phyloP scores from a whole-genome alignment of 2,797 vertebrate genomes.

The Enteromius treurensis region DNA sequence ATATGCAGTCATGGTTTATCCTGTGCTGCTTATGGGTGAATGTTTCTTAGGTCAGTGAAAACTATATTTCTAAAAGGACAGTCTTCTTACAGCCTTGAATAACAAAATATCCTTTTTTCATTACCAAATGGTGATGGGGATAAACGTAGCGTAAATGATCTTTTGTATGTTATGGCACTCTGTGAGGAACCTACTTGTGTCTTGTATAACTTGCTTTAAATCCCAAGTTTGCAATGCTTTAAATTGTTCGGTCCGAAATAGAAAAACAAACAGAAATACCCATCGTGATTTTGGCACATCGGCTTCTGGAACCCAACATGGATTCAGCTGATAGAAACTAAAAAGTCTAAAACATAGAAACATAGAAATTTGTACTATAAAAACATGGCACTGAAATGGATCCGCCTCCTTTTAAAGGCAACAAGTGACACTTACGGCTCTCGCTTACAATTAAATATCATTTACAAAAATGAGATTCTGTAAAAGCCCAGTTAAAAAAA shows the following conservation, averaged over 20 bases:
- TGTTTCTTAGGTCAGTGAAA: neutral
- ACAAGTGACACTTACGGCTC: conserved; percentile 70
- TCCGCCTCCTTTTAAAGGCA: conserved; percentile 69
- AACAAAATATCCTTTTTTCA: conserved; percentile 46
- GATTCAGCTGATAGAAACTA: conserved; percentile 65
- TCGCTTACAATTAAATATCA: conserved; percentile 76
- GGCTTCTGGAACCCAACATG: conserved; percentile 67
- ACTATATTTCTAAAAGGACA: conserved; percentile 39
- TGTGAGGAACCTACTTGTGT: conserved; percentile 31
- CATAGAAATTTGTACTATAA: conserved; percentile 55
- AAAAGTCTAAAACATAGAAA: conserved; percentile 64
- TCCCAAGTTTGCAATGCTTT: conserved; percentile 46
- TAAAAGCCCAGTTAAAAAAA: conserved; percentile 82
- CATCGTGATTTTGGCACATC: conserved; percentile 77
- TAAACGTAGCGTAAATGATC: conserved; percentile 4
- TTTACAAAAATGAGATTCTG: conserved; percentile 82
- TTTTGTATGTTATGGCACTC: conserved; percentile 18
- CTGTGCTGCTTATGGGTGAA: neutral
- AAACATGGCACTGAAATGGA: conserved; percentile 67
- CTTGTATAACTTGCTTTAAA: conserved; percentile 39
- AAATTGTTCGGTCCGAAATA: conserved; percentile 64
- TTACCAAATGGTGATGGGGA: conserved; percentile 21
- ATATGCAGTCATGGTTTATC: conserved; percentile 11
- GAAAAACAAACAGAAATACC: conserved; percentile 47
- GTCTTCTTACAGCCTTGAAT: conserved; percentile 44